These are phyloP conservation scores for Phymatocera aterrima DNA, from an alignment of 2,888 invertebrate species.

Conservation along the genomic window DNA sequence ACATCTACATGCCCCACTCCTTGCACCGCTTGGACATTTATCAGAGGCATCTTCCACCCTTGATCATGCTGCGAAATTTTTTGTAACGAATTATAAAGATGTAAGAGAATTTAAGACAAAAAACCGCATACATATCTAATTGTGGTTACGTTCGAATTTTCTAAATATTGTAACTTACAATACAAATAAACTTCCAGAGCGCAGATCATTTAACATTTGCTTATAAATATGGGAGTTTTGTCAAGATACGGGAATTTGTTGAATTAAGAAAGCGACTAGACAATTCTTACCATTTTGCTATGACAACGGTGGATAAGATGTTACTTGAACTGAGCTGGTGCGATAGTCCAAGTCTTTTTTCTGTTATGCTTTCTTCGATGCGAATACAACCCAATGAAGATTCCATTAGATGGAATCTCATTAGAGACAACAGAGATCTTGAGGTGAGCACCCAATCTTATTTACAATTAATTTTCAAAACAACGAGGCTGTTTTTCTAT, in stretches of 20 bases:
- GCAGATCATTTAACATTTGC: slow-evolving; percentile 94
- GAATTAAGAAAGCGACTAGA: slow-evolving; percentile 88
- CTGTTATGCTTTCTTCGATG: slow-evolving; percentile 65
- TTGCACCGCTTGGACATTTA: slow-evolving; percentile 85
- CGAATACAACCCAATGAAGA: slow-evolving; percentile 67
- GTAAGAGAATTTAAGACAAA: slow-evolving; percentile 78
- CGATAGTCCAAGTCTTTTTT: slow-evolving; percentile 61
- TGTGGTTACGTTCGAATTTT: too few relatives aligned
- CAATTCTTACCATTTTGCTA: slow-evolving; percentile 87
- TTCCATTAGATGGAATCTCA: slow-evolving; percentile 64
- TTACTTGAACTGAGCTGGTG: slow-evolving; percentile 80
- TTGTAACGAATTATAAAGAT: slow-evolving; percentile 92
- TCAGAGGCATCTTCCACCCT: slow-evolving; percentile 83
- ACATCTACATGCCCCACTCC: slow-evolving; percentile 86
- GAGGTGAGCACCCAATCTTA: slow-evolving; percentile 60
- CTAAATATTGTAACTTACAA: not conserved
- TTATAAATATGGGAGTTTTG: slow-evolving; percentile 96
- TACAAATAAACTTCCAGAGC: slow-evolving; percentile 78
- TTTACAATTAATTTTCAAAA: too few relatives aligned
- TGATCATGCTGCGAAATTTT: slow-evolving; percentile 89
- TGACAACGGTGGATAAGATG: slow-evolving; percentile 81
- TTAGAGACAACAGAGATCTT: slow-evolving; percentile 71
- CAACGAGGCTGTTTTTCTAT: too few relatives aligned
- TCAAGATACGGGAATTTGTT: slow-evolving; percentile 93
- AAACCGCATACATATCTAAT: too few relatives aligned